Evolutionary conservation across 2,888 invertebrate species (phyloP), one percentile per base, ranked within the genome.

Genomic region (Eurytoma adleriae): DNA sequence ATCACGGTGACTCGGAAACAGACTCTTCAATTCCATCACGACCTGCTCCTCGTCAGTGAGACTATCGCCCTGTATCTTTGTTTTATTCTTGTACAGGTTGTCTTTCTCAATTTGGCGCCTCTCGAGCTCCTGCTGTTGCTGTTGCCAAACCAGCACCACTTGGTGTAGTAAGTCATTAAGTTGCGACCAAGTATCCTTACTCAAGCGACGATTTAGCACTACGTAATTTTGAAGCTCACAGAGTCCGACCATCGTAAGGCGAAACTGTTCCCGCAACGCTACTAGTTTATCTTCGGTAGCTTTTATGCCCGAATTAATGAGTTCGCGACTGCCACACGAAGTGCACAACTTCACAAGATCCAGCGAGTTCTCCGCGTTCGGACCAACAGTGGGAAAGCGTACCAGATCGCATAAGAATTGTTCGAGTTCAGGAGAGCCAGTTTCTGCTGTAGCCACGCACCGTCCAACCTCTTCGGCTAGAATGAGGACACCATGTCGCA

Each of bases 81-180:
- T 93, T 93, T 94, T 95, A 13, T 94, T 95, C 77, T 94, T 94
- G 89, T 96, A 96, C 64, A 97, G 91, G 84, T 94, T 95, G 73
- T 96, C 96, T 79, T 96, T 95, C 84, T 96, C 96, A 72, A 93
- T 93, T 83, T 95, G 93, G 85, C 93, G 93, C 85, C 92, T 92
- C 83, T 94, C 94, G 20, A 93, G 92, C 40, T 94, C 93, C 69
- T 93, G 93, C 85, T 96, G 94, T 85, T 96, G 96, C 78, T 94
- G 92, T 86, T 94, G 94, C 97, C 98, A 98, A 0, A 94, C 91
- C 74, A 92, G 89, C 27, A 95, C 94, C 71, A 96, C 93, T 61
- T 93, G 91, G 72, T 92, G 91, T 0, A 96, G 88, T 0, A 94
- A 92, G 0, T 90, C 89, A 78, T 93, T 91, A 62, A 95, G 92